phyloP scores from a whole-genome alignment of 1,140 invertebrate species.

The Helicoverpa zea region DNA sequence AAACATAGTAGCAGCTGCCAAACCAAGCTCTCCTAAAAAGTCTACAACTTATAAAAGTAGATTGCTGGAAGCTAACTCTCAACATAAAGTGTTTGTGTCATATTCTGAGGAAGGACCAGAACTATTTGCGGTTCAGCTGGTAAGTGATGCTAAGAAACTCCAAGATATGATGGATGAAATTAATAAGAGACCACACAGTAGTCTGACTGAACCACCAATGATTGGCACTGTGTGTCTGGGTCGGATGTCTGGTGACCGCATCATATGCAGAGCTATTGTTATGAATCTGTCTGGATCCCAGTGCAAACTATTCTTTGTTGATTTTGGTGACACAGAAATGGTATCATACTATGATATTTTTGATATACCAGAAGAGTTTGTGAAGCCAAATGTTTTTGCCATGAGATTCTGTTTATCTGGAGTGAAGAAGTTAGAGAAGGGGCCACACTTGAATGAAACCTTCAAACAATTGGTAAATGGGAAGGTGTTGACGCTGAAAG shows the following conservation, averaged over 20 bases:
- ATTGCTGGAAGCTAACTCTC: conserved; percentile 87
- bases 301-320: conserved; percentile 91
- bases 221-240: conserved; percentile 92
- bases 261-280: conserved; percentile 91
- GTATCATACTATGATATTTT: conserved; percentile 90
- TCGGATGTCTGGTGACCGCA: conserved; percentile 88
- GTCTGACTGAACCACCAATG: conserved; percentile 88
- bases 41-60: conserved; percentile 88
- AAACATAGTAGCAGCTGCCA: conserved; percentile 56
- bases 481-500: conserved; percentile 88
- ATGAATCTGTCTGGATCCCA: conserved; percentile 88
- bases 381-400: conserved; percentile 90
- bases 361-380: conserved; percentile 90
- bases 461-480: conserved; percentile 90
- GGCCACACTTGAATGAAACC: conserved; percentile 89
- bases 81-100: conserved; percentile 90
- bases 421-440: conserved; percentile 89
- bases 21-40: conserved; percentile 77
- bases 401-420: conserved; percentile 91
- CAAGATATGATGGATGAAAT: conserved; percentile 90
- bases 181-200: conserved; percentile 87
- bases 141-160: conserved; percentile 87
- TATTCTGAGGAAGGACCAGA: conserved; percentile 92
- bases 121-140: conserved; percentile 91
- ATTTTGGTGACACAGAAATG: conserved; percentile 92